Percentiles rank a stretch among this genome's conserved stretches.
Evolutionary conservation across 2,797 vertebrate species (phyloP).

Genomic region (Falco naumanni): DNA sequence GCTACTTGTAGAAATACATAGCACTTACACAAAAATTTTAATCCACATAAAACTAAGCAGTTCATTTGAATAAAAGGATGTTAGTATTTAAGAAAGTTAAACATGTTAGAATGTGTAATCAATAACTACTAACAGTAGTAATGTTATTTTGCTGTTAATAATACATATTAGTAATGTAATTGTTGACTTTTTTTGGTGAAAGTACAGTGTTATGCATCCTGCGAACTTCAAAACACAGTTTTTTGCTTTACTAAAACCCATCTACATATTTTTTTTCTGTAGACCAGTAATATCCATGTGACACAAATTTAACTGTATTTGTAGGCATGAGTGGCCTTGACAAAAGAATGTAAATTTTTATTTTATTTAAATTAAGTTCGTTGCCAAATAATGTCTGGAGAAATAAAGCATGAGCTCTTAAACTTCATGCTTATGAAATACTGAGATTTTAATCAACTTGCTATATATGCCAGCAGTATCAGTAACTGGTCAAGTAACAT

Average conservation of each 20-base stretch:
- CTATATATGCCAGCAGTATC: conserved; percentile 55
- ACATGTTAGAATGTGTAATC: conserved; percentile 44
- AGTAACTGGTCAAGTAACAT: conserved; percentile 59
- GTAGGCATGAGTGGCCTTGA: conserved; percentile 31
- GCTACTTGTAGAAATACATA: not conserved
- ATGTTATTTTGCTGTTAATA: conserved; percentile 58
- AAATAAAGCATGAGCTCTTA: conserved; percentile 43
- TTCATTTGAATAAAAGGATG: conserved; percentile 46
- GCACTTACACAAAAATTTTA: conserved; percentile 42
- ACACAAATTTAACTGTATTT: not conserved
- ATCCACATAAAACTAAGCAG: not conserved
- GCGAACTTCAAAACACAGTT: conserved; percentile 16
- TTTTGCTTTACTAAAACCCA: conserved; percentile 30
- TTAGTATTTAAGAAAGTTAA: conserved; percentile 42
- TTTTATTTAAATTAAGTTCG: conserved; percentile 55
- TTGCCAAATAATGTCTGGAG: conserved; percentile 29
- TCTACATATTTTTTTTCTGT: not conserved
- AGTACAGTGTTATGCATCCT: conserved; percentile 25
- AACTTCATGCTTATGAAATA: conserved; percentile 58
- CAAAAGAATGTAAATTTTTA: conserved; percentile 56
- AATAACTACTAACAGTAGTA: conserved; percentile 61
- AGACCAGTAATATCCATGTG: not conserved
- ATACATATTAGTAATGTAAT: not conserved
- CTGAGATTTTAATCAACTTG: conserved; percentile 67
- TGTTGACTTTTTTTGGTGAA: conserved; percentile 48